These are phyloP conservation scores for Oikopleura vanhoeffeni DNA, from an alignment of 23 tunicate species.

Conservation along the genomic window DNA sequence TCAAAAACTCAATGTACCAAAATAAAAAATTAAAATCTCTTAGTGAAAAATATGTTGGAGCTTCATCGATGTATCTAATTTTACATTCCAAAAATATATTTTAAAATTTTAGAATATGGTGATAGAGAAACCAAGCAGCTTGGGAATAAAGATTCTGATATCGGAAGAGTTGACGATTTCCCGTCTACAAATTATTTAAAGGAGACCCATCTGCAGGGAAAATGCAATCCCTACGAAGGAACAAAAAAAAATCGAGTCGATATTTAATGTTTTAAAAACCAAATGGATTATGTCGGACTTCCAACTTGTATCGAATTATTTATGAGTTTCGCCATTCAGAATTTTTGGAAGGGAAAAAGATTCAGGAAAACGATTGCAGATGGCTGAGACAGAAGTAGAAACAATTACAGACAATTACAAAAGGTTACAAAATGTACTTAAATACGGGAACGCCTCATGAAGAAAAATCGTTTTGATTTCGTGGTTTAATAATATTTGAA, in stretches of 20 bases:
- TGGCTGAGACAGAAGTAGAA: background rate
- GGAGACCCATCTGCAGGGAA: background rate
- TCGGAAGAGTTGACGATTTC: background rate
- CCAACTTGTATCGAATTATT: conserved; percentile 4
- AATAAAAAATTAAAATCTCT: too few species aligned
- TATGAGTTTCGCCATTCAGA: background rate
- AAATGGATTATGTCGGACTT: conserved; percentile 2
- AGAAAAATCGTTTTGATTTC: too few species aligned
- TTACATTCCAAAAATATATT: too few species aligned
- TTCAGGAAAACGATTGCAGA: background rate
- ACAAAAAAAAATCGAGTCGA: background rate
- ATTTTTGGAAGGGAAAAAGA: background rate
- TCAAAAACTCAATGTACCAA: too few species aligned
- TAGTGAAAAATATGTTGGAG: too few species aligned
- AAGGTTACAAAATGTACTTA: too few species aligned
- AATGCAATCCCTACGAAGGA: background rate
- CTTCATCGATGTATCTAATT: too few species aligned
- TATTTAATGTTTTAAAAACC: background rate
- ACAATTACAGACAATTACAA: background rate
- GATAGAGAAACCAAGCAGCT: conserved; percentile 19
- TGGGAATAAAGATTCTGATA: background rate
- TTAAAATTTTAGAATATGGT: conserved; percentile 18
- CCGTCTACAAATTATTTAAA: conserved; percentile 16
- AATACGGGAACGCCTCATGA: too few species aligned
- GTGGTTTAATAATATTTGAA: too few species aligned